A percentile compares a stretch with the other conserved stretches of the same genome.
phyloP scores from a whole-genome alignment of 1,140 invertebrate genomes.

The Artemia franciscana region DNA sequence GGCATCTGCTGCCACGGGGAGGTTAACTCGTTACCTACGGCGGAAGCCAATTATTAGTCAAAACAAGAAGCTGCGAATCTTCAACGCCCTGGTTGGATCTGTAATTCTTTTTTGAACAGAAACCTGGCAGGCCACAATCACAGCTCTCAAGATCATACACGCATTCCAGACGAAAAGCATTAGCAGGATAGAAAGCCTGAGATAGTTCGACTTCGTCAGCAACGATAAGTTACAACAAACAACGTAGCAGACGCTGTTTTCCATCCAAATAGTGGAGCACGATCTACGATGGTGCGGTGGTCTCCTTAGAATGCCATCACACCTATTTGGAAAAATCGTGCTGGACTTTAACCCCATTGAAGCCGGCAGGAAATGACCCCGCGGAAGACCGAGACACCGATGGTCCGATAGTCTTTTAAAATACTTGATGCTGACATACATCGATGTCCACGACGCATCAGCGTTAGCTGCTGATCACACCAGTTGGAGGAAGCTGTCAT shows the following conservation, averaged over 20 bases:
- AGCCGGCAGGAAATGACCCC: not conserved
- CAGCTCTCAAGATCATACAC: not conserved
- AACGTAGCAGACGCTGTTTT: not conserved
- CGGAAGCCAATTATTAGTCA: too few relatives aligned
- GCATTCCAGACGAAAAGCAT: not conserved
- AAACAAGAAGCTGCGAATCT: too few relatives aligned
- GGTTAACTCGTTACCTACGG: too few relatives aligned
- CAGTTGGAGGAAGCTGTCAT: too few relatives aligned
- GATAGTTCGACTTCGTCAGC: not conserved
- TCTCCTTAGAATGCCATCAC: not conserved
- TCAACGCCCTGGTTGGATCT: too few relatives aligned
- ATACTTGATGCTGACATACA: not conserved
- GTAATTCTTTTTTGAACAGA: too few relatives aligned
- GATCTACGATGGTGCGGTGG: not conserved
- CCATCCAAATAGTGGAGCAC: not conserved
- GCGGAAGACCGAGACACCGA: too few relatives aligned
- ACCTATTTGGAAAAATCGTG: not conserved
- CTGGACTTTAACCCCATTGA: not conserved
- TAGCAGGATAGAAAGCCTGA: not conserved
- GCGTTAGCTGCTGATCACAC: too few relatives aligned
- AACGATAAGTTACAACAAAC: not conserved
- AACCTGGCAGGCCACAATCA: too few relatives aligned
- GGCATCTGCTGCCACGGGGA: too few relatives aligned
- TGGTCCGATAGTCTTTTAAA: not conserved
- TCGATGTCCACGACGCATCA: not conserved